phyloP scores from a whole-genome alignment of 2,888 invertebrate species.

The Oxyteleia sp. region DNA sequence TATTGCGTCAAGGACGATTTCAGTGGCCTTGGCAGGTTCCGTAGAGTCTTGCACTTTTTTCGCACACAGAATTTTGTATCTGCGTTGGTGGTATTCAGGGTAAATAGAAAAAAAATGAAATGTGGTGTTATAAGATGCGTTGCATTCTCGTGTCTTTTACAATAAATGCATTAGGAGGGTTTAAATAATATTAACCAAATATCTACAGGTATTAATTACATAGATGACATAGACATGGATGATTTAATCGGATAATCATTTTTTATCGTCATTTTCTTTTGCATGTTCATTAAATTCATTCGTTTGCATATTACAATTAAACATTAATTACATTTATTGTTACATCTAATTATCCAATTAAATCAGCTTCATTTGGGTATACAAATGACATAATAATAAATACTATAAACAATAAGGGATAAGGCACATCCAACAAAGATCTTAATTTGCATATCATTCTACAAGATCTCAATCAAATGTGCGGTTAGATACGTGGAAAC shows the following conservation, averaged over 20 bases:
- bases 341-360: conserved; percentile 22
- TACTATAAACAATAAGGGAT: no score
- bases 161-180: conserved; percentile 34
- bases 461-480: conserved; percentile 29
- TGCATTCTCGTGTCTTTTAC: conserved; percentile 60
- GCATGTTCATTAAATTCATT: no score
- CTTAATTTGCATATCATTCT: neutral
- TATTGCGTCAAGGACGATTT: conserved; percentile 94
- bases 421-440: no score
- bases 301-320: no score
- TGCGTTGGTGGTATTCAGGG: conserved; percentile 89
- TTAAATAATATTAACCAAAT: conserved; percentile 9
- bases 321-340: no score
- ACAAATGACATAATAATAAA: no score
- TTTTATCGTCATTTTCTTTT: neutral
- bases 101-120: conserved; percentile 76
- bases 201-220: conserved; percentile 30
- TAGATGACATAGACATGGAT: no score
- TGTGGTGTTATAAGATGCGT: conserved; percentile 69
- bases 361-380: conserved; percentile 7
- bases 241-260: conserved; percentile 17
- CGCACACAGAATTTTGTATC: conserved; percentile 99
- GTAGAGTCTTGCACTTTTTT: conserved; percentile 93
- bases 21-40: conserved; percentile 93
- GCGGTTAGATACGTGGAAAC: no score